Conservation (phyloP, 64 coral and sea anemone genomes). For the Catalaphyllia jardinei region DNA sequence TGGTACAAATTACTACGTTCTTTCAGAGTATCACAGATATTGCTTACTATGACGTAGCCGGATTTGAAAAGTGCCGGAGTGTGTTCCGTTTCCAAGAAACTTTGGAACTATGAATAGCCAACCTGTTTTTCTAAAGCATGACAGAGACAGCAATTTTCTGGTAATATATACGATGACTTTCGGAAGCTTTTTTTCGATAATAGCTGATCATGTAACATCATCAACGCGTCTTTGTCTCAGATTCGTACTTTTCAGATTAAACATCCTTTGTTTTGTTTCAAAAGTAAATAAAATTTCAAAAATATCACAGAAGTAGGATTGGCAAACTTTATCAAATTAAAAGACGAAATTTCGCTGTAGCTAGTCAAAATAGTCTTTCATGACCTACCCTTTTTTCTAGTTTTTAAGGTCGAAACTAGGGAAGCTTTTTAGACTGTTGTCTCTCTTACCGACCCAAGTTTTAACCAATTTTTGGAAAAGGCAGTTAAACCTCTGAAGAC, state of each 20-base stretch:
- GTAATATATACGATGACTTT: too few relatives aligned
- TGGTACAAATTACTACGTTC: too few relatives aligned
- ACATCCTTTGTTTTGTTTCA: constrained; percentile 32
- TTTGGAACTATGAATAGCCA: too few relatives aligned
- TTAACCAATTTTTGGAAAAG: not conserved
- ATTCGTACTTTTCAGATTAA: not conserved
- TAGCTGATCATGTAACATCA: not conserved
- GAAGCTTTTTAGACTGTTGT: not conserved
- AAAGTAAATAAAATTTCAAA: constrained; percentile 1
- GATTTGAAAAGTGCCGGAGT: not conserved
- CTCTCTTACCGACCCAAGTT: not conserved
- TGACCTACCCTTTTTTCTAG: not conserved
- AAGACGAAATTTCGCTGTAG: not conserved
- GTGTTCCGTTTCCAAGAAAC: not conserved
- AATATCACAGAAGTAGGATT: not conserved
- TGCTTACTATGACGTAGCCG: not conserved
- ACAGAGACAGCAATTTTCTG: too few relatives aligned
- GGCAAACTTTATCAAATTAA: not conserved
- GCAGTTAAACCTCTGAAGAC: not conserved
- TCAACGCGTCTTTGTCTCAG: not conserved
- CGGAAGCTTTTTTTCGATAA: not conserved
- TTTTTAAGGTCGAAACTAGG: not conserved
- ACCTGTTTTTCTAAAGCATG: too few relatives aligned
- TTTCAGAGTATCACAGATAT: too few relatives aligned
- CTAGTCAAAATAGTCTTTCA: not conserved